Percentiles rank a stretch among this genome's conserved stretches.
These are phyloP conservation scores for Notoglanidium macrostoma DNA, from an alignment of 2,797 vertebrate species.

Conservation along the genomic window DNA sequence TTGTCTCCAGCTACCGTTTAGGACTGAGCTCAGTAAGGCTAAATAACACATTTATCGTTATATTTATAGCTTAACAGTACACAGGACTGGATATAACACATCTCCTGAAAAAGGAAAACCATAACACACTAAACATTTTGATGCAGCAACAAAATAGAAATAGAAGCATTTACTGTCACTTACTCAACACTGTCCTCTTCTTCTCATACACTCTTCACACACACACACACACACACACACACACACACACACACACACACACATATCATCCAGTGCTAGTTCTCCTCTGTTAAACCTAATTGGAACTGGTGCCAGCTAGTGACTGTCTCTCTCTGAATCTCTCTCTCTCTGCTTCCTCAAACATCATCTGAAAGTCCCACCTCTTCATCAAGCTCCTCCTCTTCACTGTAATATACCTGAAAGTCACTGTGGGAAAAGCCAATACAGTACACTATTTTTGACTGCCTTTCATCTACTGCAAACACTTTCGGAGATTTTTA, in stretches of 20 bases:
- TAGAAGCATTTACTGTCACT: neutral
- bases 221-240: too few species aligned
- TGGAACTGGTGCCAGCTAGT: conserved; percentile 6
- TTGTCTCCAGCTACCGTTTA: neutral
- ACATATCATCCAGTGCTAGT: neutral
- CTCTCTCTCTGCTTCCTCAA: conserved; percentile 1
- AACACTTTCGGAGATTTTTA: neutral
- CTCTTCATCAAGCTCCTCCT: neutral
- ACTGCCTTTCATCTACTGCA: neutral
- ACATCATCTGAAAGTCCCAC: neutral
- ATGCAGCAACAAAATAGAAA: neutral
- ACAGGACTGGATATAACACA: neutral
- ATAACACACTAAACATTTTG: neutral
- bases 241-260: too few species aligned
- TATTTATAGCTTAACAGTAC: neutral
- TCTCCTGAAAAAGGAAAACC: neutral
- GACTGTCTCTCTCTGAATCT: neutral
- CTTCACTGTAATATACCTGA: neutral
- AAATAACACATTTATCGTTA: neutral
- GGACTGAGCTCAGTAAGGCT: too few species aligned
- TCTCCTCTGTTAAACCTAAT: neutral
- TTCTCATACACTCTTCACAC: neutral
- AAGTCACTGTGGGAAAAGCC: neutral
- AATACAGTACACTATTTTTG: neutral
- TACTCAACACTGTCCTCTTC: neutral